phyloP scores from a whole-genome alignment of 2,113 vertebrate genomes.

The Neogobius melanostomus region DNA sequence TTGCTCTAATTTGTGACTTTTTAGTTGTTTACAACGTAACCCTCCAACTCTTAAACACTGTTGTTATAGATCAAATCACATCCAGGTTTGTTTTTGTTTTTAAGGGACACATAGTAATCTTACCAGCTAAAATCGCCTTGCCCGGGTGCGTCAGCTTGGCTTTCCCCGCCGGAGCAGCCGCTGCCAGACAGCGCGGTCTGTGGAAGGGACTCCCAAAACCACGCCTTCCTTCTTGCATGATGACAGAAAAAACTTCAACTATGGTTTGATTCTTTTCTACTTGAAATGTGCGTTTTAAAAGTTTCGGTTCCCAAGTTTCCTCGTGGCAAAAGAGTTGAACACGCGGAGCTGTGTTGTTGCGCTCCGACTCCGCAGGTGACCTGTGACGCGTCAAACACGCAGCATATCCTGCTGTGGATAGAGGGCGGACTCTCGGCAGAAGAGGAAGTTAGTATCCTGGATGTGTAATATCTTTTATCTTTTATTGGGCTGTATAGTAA shows the following conservation, averaged over 20 bases:
- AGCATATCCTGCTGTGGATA: conserved; percentile 30
- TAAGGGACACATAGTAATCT: conserved; percentile 31
- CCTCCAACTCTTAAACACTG: background rate
- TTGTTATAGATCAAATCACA: no score
- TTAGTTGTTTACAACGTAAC: no score
- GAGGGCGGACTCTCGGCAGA: conserved; percentile 36
- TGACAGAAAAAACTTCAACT: background rate
- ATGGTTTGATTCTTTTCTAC: background rate
- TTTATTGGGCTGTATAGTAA: conserved; percentile 49
- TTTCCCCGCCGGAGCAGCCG: conserved; percentile 77
- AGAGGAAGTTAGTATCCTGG: conserved; percentile 42
- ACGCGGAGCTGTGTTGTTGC: conserved; percentile 28
- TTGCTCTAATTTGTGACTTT: no score
- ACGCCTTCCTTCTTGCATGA: conserved; percentile 57
- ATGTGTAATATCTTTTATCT: conserved; percentile 17
- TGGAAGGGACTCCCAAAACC: conserved; percentile 42
- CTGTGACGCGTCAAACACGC: conserved; percentile 22
- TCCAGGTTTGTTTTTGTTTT: background rate
- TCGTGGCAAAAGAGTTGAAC: conserved; percentile 2
- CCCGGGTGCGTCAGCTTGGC: conserved; percentile 85
- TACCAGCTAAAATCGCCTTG: conserved; percentile 87
- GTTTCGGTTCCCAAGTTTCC: background rate
- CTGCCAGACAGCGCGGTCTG: conserved; percentile 72
- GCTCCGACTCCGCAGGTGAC: conserved; percentile 31
- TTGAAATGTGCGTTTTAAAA: background rate